Percentiles rank a stretch among this genome's conserved stretches.
phyloP scores from a whole-genome alignment of 2,797 vertebrate species.

The Micrastur ruficollis region DNA sequence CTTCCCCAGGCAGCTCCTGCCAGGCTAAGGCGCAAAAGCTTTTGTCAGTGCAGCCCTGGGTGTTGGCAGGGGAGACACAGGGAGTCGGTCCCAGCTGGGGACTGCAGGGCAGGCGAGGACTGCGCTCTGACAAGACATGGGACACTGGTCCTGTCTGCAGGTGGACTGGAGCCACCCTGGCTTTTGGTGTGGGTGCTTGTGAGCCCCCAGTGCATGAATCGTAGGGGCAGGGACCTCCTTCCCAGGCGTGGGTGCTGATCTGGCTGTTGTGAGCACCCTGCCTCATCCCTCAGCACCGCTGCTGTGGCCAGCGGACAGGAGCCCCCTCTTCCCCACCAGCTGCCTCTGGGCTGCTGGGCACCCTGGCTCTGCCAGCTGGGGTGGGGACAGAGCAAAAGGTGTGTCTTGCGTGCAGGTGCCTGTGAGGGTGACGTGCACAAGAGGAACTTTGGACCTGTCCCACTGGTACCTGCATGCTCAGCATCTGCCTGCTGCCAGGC shows the following conservation, averaged over 20 bases:
- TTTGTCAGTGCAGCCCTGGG: neutral
- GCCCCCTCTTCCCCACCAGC: too few species aligned
- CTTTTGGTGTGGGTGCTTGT: neutral
- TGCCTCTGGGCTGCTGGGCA: too few species aligned
- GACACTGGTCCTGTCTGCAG: neutral
- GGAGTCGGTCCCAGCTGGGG: neutral
- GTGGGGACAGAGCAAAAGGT: neutral
- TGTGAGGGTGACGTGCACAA: neutral
- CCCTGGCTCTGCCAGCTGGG: neutral
- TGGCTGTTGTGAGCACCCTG: neutral
- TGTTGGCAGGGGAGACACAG: too few species aligned
- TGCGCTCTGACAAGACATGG: rapidly evolving
- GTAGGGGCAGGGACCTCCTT: neutral
- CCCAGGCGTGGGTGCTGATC: rapidly evolving
- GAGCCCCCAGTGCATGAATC: neutral
- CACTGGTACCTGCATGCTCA: neutral
- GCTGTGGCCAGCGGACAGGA: neutral
- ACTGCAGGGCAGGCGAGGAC: neutral
- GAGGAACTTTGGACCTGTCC: conserved; percentile 22
- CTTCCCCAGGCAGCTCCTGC: neutral
- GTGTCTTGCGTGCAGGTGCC: neutral
- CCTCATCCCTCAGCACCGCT: neutral
- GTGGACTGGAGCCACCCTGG: neutral
- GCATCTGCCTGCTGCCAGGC: neutral
- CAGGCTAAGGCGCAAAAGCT: neutral